Evolutionary conservation across 2,888 invertebrate species (phyloP), one percentile per base, ranked within the genome.

Genomic region (Athetis lepigone): DNA sequence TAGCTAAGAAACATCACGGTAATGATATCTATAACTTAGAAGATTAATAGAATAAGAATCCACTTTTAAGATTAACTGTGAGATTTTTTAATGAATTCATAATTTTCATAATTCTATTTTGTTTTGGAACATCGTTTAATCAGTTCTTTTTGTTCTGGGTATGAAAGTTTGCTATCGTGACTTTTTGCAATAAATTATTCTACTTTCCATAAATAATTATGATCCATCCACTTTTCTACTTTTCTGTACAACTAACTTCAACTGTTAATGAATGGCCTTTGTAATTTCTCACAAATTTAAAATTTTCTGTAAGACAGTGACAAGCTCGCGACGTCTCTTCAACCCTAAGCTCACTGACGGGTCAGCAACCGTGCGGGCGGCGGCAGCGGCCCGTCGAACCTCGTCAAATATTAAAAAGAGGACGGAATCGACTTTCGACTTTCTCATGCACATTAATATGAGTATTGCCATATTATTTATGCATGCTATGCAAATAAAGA

Each of bases 351-450:
- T 45, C 23, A 36, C 45, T n/a, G 56, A 43, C 71, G 71, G 90
- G 89, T 90, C 90, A 85, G 85, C 80, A 76, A 83, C 83, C 86
- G 70, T 39, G 27, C 49, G 61, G 61, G 33, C 37, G 84, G 66
- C 45, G 64, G 61, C 37, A 70, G 69, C 84, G 79, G 78, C 80
- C 85, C 85, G 87, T 88, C 85, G 85, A 84, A 85, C 85, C 86
- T 87, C 85, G 83, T 92, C 85, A 90, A 91, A 91, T 91, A 91
- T 92, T 92, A 86, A 91, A 85, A 84, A 80, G 83, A 82, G 84
- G 84, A 86, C 82, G 82, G 87, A 88, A 89, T 86, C 83, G 86
- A 88, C 87, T 88, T 87, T 87, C 81, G 85, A 88, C 85, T 89
- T 87, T 87, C 83, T 83, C 73, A 66, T 75, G 64, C 62, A 75